Percentiles rank a stretch among this genome's conserved stretches.
phyloP scores from a whole-genome alignment of 2,113 vertebrate genomes.

The Python bivittatus region DNA sequence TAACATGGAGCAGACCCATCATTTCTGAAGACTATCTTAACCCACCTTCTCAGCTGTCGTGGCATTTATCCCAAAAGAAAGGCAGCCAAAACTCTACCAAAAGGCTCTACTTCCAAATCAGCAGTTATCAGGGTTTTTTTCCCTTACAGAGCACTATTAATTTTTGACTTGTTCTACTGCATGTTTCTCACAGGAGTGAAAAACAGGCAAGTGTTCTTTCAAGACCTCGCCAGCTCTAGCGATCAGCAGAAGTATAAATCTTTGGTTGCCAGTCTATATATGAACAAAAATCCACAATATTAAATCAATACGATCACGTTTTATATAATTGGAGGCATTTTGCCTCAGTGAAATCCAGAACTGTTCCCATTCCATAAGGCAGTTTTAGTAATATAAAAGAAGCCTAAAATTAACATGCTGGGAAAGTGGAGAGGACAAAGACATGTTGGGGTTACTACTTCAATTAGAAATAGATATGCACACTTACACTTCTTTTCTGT shows the following conservation, averaged over 20 bases:
- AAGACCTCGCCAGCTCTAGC: not conserved
- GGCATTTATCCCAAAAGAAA: not conserved
- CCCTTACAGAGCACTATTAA: not conserved
- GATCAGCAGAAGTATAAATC: not conserved
- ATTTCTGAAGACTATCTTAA: not conserved
- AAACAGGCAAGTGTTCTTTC: not conserved
- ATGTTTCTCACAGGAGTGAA: not conserved
- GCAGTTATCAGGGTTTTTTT: not conserved
- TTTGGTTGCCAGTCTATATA: not conserved
- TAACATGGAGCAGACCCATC: no score
- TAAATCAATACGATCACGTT: not conserved
- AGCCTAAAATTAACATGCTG: not conserved
- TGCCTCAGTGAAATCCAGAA: not conserved
- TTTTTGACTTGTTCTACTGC: not conserved
- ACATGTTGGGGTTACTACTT: not conserved
- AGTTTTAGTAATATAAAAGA: not conserved
- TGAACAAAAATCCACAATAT: no score
- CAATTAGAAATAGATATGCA: accelerated
- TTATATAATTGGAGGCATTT: not conserved
- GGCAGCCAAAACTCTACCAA: not conserved
- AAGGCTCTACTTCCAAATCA: not conserved
- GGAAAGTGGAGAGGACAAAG: not conserved
- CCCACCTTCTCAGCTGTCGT: not conserved
- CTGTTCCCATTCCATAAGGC: not conserved
- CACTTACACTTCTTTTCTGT: slow-evolving; percentile 99